A percentile compares a stretch with the other conserved stretches of the same genome.
phyloP scores from a whole-genome alignment of 2,888 invertebrate genomes.

The Endomychus coccineus region DNA sequence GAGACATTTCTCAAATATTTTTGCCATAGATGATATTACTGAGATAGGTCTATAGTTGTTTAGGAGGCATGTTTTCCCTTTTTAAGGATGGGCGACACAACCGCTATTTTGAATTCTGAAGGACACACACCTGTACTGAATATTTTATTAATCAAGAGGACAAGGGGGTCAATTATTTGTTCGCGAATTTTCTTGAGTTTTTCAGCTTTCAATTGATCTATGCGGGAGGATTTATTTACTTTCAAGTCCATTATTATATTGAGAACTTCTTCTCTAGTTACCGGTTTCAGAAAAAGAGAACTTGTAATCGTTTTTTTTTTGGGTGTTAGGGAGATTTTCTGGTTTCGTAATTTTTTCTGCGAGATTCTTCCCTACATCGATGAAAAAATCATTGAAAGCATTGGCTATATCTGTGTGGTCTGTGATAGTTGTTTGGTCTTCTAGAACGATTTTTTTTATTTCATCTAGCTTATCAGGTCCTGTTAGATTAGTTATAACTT shows the following conservation, averaged over 20 bases:
- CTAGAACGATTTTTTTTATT: slow-evolving; percentile 3
- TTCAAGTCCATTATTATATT: slow-evolving; percentile 4
- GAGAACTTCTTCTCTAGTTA: slow-evolving; percentile 4
- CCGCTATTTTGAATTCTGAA: no score
- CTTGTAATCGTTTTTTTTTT: not conserved
- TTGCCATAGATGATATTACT: no score
- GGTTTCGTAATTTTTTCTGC: slow-evolving; percentile 4
- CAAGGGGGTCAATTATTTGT: no score
- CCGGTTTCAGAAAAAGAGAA: slow-evolving; percentile 5
- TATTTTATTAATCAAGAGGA: no score
- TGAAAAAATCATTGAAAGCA: slow-evolving; percentile 5
- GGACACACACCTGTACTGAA: no score
- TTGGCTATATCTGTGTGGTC: slow-evolving; percentile 1
- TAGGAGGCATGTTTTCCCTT: no score
- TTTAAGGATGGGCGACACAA: no score
- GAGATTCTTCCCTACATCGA: slow-evolving; percentile 5
- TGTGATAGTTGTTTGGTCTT: slow-evolving; percentile 3
- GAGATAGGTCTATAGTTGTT: no score
- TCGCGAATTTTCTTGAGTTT: slow-evolving; percentile 3
- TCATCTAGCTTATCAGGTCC: slow-evolving; percentile 2
- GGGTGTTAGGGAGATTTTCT: slow-evolving; percentile 2
- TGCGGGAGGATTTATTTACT: slow-evolving; percentile 2
- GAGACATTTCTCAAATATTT: no score
- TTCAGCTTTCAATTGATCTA: slow-evolving; percentile 6
- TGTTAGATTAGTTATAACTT: slow-evolving; percentile 4